Evolutionary conservation across 1,140 invertebrate species (phyloP), one percentile per base, ranked within the genome.

Genomic region (Achroia grisella): DNA sequence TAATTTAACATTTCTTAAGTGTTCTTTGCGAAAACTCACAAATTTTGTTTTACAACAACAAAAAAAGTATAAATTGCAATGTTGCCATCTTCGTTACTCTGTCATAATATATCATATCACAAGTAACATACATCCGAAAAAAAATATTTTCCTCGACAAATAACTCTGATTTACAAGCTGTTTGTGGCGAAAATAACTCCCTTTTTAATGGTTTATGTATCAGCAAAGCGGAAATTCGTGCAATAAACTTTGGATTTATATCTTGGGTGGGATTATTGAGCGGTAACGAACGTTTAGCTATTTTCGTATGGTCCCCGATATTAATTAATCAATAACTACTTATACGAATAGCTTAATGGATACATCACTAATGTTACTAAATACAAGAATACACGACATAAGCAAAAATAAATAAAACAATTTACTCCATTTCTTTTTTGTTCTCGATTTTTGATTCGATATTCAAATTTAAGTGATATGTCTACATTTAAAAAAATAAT

Each of bases 131-230:
- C n/a, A 9, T n/a, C 40, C 12, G 29, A 44, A 49, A 56, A n/a
- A 60, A 62, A 62, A 65, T 50, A 65, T 67, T 57, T 65, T 58
- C 39, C 50, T 48, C 55, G 66, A 70, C 69, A 69, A 77, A 77
- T 75, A 72, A 74, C 62, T 53, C 52, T 74, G 74, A 74, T 78
- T 78, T 75, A 81, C 65, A 72, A 57, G 62, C 61, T 39, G 35
- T 49, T 60, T 48, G 51, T 44, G 53, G 48, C 44, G 57, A 43
- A 62, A 52, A 70, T 68, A 70, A 63, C 52, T 56, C 48, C 51
- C 53, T 56, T 63, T 66, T 67, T 71, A 73, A 69, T 60, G 64
- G 55, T 56, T 56, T 62, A 55, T 60, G 65, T 70, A 64, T 64
- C 57, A 50, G 45, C 13, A 45, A 56, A 35, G 54, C 53, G 66